phyloP scores from a whole-genome alignment of 2,888 invertebrate genomes.

The Tenodera sinensis region DNA sequence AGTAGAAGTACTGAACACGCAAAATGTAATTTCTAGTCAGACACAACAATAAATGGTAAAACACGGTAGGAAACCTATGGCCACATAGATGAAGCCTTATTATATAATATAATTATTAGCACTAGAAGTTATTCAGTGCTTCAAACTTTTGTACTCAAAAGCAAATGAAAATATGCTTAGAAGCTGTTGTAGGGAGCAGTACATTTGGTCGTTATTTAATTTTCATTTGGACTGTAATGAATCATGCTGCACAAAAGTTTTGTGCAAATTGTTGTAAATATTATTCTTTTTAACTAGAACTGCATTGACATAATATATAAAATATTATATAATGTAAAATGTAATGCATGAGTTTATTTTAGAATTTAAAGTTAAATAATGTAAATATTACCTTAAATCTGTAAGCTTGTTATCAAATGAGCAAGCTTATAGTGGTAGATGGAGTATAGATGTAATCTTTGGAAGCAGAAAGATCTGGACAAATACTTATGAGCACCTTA shows the following conservation, averaged over 20 bases:
- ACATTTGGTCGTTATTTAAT: not conserved
- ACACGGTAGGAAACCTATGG: not conserved
- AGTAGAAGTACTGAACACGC: not conserved
- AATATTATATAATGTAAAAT: too few species aligned
- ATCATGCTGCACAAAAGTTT: not conserved
- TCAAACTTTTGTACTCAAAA: not conserved
- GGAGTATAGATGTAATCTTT: too few species aligned
- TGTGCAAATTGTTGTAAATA: too few species aligned
- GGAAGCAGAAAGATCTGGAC: too few species aligned
- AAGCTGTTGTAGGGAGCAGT: not conserved
- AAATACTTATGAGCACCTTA: too few species aligned
- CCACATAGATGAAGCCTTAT: not conserved
- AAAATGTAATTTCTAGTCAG: not conserved
- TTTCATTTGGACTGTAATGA: not conserved
- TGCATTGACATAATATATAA: too few species aligned
- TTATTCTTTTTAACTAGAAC: too few species aligned
- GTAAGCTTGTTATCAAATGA: too few species aligned
- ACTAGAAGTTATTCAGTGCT: not conserved
- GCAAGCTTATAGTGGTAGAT: too few species aligned
- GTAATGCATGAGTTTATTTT: too few species aligned
- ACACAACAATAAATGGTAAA: not conserved
- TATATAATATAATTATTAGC: not conserved
- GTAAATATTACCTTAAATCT: too few species aligned
- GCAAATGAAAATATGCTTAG: not conserved
- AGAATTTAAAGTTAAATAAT: too few species aligned